Conservation (phyloP, 2,113 vertebrate species). For the Saccopteryx bilineata region DNA sequence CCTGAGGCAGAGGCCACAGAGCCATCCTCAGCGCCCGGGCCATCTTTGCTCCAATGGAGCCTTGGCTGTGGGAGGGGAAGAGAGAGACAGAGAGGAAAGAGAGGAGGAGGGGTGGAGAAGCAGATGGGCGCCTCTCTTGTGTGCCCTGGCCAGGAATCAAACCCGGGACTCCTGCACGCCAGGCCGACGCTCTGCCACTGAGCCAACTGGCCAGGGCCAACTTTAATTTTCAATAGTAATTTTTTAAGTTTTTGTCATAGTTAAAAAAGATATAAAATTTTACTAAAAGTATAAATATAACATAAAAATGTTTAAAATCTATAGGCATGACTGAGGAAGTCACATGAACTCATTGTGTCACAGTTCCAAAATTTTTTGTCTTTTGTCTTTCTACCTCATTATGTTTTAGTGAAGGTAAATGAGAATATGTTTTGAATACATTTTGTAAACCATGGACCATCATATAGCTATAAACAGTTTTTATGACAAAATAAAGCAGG, state of each 20-base stretch:
- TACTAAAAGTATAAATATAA: background rate
- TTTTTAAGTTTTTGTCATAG: background rate
- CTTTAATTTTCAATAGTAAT: background rate
- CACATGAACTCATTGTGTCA: background rate
- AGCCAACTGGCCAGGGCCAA: background rate
- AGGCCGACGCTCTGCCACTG: too few species aligned
- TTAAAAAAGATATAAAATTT: background rate
- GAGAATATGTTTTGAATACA: background rate
- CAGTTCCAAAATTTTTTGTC: background rate
- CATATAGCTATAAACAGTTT: background rate
- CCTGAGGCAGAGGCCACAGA: too few species aligned
- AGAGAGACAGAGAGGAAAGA: too few species aligned
- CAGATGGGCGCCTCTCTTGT: too few species aligned
- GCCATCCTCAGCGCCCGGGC: too few species aligned
- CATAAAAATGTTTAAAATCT: background rate
- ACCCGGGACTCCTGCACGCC: too few species aligned
- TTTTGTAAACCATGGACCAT: background rate
- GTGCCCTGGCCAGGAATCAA: too few species aligned
- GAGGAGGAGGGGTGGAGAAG: too few species aligned
- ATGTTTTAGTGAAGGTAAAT: background rate
- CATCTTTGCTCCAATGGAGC: too few species aligned
- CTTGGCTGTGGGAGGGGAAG: too few species aligned
- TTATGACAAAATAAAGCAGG: conserved; percentile 24
- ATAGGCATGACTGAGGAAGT: background rate
- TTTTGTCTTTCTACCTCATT: background rate